phyloP scores from a whole-genome alignment of 92 coral and sea anemone species.

The Epizoanthus stellaris region DNA sequence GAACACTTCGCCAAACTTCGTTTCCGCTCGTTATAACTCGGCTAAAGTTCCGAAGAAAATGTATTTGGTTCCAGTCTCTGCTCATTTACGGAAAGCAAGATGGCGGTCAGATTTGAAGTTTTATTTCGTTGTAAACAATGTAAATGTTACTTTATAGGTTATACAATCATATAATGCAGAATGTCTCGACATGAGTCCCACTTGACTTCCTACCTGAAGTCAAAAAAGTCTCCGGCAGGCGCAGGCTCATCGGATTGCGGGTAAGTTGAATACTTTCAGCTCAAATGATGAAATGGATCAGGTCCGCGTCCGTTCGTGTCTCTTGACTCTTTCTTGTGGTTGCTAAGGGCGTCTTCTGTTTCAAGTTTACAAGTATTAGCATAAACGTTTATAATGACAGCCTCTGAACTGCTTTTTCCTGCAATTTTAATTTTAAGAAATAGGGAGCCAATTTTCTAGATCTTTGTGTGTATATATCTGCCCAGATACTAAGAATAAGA shows the following conservation, averaged over 20 bases:
- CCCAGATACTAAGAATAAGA: too few relatives aligned
- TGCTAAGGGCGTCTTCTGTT: too few relatives aligned
- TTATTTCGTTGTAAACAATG: slow-evolving; percentile 8
- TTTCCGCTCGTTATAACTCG: neutral
- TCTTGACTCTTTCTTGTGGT: neutral
- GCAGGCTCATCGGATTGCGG: slow-evolving; percentile 38
- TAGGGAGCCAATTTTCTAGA: too few relatives aligned
- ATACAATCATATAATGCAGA: slow-evolving; percentile 22
- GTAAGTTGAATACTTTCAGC: slow-evolving; percentile 7
- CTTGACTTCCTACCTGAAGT: slow-evolving; percentile 86
- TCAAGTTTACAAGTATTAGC: too few relatives aligned
- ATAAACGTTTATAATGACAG: too few relatives aligned
- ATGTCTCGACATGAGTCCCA: slow-evolving; percentile 81
- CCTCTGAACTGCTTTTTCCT: too few relatives aligned
- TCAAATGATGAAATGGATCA: neutral
- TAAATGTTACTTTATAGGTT: slow-evolving; percentile 39
- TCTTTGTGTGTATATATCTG: too few relatives aligned
- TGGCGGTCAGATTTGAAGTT: slow-evolving; percentile 49
- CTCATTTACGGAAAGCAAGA: slow-evolving; percentile 4
- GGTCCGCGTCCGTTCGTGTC: neutral
- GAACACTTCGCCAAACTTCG: neutral
- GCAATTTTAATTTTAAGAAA: too few relatives aligned
- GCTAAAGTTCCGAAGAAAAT: too few relatives aligned
- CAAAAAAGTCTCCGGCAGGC: slow-evolving; percentile 53
- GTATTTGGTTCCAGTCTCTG: neutral